Percentiles rank a stretch among this genome's conserved stretches.
Conservation (phyloP, 2,113 vertebrate species). For the Pterocles gutturalis region DNA sequence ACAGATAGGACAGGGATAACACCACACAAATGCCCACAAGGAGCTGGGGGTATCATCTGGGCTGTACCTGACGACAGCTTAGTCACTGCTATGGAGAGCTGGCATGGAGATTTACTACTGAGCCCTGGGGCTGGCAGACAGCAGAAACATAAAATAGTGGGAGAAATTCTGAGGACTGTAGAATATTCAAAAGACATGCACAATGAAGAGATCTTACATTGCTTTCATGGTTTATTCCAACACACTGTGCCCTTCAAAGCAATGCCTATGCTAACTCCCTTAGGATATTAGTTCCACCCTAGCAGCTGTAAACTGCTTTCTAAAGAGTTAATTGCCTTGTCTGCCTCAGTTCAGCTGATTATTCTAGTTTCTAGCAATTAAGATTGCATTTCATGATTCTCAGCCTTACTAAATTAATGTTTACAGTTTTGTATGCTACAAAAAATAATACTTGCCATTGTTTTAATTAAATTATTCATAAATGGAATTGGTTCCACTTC, state of each 20-base stretch:
- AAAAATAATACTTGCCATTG: constrained; percentile 32
- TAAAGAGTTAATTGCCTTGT: not conserved
- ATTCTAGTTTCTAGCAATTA: constrained; percentile 31
- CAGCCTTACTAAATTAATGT: constrained; percentile 39
- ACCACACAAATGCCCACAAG: not conserved
- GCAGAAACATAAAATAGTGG: not conserved
- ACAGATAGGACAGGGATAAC: not conserved
- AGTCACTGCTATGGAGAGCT: not conserved
- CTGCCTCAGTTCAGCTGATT: constrained; percentile 23
- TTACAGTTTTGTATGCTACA: constrained; percentile 26
- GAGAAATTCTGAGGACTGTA: not conserved
- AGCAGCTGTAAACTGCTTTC: not conserved
- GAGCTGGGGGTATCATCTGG: not conserved
- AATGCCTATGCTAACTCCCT: not conserved
- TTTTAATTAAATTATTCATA: constrained; percentile 67
- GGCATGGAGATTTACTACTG: not conserved
- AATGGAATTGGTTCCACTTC: constrained; percentile 65
- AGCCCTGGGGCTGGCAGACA: not conserved
- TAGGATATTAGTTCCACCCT: not conserved
- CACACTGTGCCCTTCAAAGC: not conserved
- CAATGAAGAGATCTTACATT: not conserved
- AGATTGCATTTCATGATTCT: constrained; percentile 40
- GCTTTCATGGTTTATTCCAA: not conserved
- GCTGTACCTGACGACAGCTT: not conserved
- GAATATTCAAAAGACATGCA: not conserved